Evolutionary conservation across 2,797 vertebrate species (phyloP), one percentile per base, ranked within the genome.

Genomic region (Argentina silus): DNA sequence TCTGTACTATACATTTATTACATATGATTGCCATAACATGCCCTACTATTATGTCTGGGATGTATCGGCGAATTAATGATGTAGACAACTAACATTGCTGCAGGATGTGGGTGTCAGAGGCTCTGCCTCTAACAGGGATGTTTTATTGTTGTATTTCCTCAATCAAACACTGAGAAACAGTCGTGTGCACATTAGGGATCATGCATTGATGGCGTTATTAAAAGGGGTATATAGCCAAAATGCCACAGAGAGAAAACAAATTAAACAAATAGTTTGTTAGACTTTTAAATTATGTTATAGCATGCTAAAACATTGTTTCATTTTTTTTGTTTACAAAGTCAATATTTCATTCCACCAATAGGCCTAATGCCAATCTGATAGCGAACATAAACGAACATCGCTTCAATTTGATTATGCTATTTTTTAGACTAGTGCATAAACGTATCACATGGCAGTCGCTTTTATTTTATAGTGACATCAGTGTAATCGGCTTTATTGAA

Each of bases 401-500:
- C 27, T 36, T 36, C 27, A 36, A 36, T 36, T 36, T 36, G 2
- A 36, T 2, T 53, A 53, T 15, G 17, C 15, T n/a, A 0, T 61
- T 61, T 27, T 42, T 36, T 36, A 36, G 27, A 36, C 14, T 17
- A 64, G 11, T 55, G 10, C 36, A 62, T 50, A 44, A 15, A 65
- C 7, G 60, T 55, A 56, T 21, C 23, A 48, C 44, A 19, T 56
- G 14, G 3, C n/a, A 15, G 51, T 75, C 7, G 36, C 80, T 81
- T 90, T 87, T 85, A 82, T 88, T 88, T 84, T 74, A 73, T 77
- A 47, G 76, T 88, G 87, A 85, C 89, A 90, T 91, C 87, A 91
- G 88, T 72, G 89, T 88, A 91, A 92, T 92, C 85, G 84, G 78
- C 87, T 82, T 93, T 93, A 94, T 94, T 92, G 93, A 93, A 92